Base-by-base conservation (phyloP, 1,140 invertebrate species). In the Hylyphantes graminicola region DNA sequence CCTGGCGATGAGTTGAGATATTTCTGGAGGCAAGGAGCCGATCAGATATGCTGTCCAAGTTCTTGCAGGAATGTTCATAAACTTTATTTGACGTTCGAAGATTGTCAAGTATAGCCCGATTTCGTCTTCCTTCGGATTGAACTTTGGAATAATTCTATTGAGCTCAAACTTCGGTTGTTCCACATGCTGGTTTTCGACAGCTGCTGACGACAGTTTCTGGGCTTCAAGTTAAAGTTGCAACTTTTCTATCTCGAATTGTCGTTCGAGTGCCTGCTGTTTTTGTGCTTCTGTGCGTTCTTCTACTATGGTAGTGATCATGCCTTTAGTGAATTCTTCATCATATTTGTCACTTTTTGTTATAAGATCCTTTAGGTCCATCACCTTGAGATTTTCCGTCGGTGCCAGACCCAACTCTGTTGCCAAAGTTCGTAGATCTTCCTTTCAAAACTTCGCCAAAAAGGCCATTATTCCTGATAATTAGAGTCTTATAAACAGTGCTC, bases 41-140 rank as follows among this genome's bases (percentile, higher is more conserved):
- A 73, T 73, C 50, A 73, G 51, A 73, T 64, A 73, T 54, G 13
- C n/a, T 11, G 55, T 73, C 11, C 12, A 73, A 54, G 53, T 73
- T 73, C n/a, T 15, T 17, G n/a, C 50, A 54, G 51, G 48, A 54
- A 73, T 11, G 11, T 53, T 7, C 55, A 73, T 54, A 54, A 73
- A 15, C 55, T 72, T 73, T 55, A 73, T 9, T 8, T 73, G 70
- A 50, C 51, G 50, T 73, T 54, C 51, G 19, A 73, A 73, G 17
- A 73, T 6, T 73, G 4, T 73, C 13, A 54, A 73, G 19, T 73
- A 73, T 1, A 73, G 13, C 55, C 70, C 50, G 17, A 73, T 73
- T 54, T 61, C 59, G 12, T 61, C 59, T 61, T 61, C 59, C 59
- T 61, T 61, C 59, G 59, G 19, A 17, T 61, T 61, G 8, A 10